Evolutionary conservation across 2,113 vertebrate genomes (phyloP), one percentile per base, ranked within the genome.

Genomic region (Aegithalos caudatus): DNA sequence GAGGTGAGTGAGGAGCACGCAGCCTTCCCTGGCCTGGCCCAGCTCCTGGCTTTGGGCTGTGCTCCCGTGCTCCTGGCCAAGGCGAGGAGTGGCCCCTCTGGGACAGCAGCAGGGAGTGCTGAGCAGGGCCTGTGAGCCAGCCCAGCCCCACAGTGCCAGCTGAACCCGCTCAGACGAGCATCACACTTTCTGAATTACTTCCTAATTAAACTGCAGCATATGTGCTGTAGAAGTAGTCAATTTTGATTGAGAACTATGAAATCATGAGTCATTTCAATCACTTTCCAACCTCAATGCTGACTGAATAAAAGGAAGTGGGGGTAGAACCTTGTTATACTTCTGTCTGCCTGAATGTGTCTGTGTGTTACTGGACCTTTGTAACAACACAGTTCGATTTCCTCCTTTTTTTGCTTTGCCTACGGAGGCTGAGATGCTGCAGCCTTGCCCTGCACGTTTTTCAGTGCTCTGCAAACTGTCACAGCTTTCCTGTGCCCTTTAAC

Each of bases 141-240:
- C 17, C 23, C 60, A 27, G 58, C n/a, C 27, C 6, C 62, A 45
- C 12, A 1, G 42, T 78, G 79, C 12, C 27, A 3, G 29, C 70
- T 56, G 62, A 47, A 24, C 51, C 57, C 0, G 0, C 40, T 22
- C 0, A 0, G 24, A 23, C 13, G 12, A 14, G 23, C 21, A 11
- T 33, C 23, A 13, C 12, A 12, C 11, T 31, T 7, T 4, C 1
- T 1, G 2, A 66, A 8, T 67, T 31, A 5, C 60, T 65, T 23
- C 23, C 44, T 56, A 1, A 33, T 35, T 61, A 9, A 85, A 40
- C 19, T 60, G 6, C 5, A 3, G n/a, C 0, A 0, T 53, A 4
- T 69, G 50, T 92, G 58, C 88, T 64, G 0, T 11, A 27, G 15
- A 28, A 67, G 23, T 29, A 72, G 38, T 35, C 1, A 1, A 0